phyloP scores from a whole-genome alignment of 1,140 invertebrate species.

The Cydia amplana region DNA sequence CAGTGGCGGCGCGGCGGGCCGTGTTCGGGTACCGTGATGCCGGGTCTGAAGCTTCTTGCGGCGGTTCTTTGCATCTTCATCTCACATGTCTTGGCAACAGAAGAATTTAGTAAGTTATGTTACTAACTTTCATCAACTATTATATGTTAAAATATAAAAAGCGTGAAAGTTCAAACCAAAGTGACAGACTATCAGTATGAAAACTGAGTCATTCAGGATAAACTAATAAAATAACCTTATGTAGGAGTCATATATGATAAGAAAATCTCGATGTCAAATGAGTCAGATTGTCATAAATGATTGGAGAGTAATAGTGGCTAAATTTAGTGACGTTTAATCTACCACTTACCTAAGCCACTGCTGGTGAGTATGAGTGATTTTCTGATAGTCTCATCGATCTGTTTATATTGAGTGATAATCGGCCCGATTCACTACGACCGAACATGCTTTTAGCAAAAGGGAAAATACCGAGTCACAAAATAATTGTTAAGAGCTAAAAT shows the following conservation, averaged over 20 bases:
- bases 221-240: background rate
- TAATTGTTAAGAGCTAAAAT: no score
- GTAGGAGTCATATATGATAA: background rate
- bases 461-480: no score
- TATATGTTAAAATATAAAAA: background rate
- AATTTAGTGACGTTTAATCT: background rate
- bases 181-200: background rate
- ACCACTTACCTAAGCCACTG: slow-evolving; percentile 4
- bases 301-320: background rate
- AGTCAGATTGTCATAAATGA: background rate
- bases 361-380: slow-evolving; percentile 1
- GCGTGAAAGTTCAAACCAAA: no score
- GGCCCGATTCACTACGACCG: background rate
- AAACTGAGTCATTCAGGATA: background rate
- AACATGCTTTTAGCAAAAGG: no score
- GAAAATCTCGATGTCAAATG: background rate
- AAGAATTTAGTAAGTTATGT: slow-evolving; percentile 47
- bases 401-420: slow-evolving; percentile 6
- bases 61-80: background rate
- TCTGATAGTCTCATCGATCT: background rate
- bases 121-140: background rate
- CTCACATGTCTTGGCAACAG: slow-evolving; percentile 37
- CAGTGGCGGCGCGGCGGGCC: background rate
- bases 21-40: background rate
- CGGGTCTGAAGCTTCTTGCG: background rate